Evolutionary conservation across 2,797 vertebrate species (phyloP).

Genomic region (Malurus splendens): DNA sequence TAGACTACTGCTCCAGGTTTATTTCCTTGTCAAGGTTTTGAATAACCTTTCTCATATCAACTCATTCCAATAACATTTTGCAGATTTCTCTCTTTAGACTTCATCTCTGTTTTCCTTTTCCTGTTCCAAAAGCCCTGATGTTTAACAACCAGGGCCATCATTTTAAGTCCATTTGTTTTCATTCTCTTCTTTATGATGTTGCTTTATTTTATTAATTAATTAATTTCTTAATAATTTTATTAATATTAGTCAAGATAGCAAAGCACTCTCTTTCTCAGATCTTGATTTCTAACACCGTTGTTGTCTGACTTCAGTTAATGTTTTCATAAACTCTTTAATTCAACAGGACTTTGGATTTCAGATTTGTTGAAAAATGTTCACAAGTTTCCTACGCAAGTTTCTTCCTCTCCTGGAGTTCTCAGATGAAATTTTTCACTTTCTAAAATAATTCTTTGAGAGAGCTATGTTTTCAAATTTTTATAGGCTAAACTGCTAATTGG

Average conservation of each 20-base stretch:
- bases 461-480: background rate
- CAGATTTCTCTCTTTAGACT: background rate
- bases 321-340: background rate
- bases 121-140: background rate
- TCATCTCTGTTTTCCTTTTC: background rate
- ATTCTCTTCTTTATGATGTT: background rate
- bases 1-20: background rate
- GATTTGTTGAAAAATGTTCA: background rate
- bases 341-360: background rate
- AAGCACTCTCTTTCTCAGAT: background rate
- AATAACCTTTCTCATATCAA: background rate
- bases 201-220: background rate
- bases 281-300: background rate
- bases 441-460: background rate
- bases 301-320: background rate
- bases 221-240: background rate
- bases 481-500: background rate
- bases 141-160: background rate
- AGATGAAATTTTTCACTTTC: background rate
- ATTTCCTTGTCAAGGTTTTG: background rate
- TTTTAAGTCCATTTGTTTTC: background rate
- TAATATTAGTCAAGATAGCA: background rate
- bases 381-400: background rate
- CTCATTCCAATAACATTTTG: background rate
- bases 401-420: background rate